Conservation (phyloP, 2,797 vertebrate species). For the Cyprinodon diabolis region DNA sequence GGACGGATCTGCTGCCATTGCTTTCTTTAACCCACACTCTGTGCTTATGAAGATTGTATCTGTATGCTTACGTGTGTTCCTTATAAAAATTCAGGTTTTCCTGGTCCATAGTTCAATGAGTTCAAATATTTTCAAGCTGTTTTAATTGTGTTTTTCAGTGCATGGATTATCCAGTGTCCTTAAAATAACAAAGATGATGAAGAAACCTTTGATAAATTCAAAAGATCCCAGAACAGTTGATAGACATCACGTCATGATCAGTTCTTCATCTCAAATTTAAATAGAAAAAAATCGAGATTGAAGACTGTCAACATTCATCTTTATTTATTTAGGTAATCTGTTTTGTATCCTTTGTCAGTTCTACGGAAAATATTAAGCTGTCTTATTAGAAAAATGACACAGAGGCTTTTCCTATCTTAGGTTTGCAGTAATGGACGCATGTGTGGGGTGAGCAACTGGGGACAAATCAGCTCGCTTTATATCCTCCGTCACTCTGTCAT, state of each 20-base stretch:
- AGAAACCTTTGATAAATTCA: not conserved
- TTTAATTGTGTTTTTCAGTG: not conserved
- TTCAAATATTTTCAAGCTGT: not conserved
- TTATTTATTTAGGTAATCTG: conserved; percentile 4
- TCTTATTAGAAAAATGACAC: conserved; percentile 45
- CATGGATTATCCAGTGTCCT: not conserved
- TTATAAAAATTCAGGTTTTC: not conserved
- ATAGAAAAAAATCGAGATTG: conserved; percentile 54
- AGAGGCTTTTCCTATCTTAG: conserved; percentile 58
- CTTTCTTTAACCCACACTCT: not conserved
- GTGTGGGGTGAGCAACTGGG: conserved; percentile 43
- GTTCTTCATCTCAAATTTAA: conserved; percentile 10
- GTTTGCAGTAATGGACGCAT: conserved; percentile 58
- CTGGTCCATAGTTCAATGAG: not conserved
- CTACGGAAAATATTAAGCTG: conserved; percentile 37
- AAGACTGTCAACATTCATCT: conserved; percentile 1
- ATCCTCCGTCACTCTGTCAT: conserved; percentile 26
- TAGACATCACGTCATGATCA: conserved; percentile 4
- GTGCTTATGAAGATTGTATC: not conserved
- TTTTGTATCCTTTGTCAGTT: conserved; percentile 35
- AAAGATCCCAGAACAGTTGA: conserved; percentile 1
- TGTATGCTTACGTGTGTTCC: not conserved
- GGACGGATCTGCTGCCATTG: not conserved
- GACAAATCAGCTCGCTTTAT: conserved; percentile 52
- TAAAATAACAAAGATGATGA: not conserved